Percentiles rank a stretch among this genome's conserved stretches.
These are phyloP conservation scores for Prietella phreatophila DNA, from an alignment of 2,113 vertebrate genomes.

Conservation along the genomic window DNA sequence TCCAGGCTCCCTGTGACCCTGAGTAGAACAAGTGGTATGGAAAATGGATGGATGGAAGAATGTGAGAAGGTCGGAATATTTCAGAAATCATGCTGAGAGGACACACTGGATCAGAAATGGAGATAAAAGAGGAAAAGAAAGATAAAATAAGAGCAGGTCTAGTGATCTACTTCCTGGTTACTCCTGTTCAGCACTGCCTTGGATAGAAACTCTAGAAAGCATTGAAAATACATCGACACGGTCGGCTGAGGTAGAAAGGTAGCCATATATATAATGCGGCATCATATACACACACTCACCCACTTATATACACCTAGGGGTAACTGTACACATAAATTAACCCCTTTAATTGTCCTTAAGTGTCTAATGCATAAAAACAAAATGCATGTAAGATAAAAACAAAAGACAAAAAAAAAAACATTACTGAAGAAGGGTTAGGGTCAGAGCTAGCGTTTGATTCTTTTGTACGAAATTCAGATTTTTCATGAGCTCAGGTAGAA, in stretches of 20 bases:
- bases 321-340: not conserved
- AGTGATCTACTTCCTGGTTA: not conserved
- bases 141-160: not conserved
- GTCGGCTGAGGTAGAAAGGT: not conserved
- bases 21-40: too few relatives aligned
- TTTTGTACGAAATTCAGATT: not conserved
- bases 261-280: not conserved
- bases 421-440: not conserved
- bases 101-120: not conserved
- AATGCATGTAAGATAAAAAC: too few relatives aligned
- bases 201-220: not conserved
- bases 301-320: not conserved
- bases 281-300: not conserved
- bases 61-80: not conserved
- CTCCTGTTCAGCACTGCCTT: not conserved
- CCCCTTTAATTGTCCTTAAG: not conserved
- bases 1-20: too few relatives aligned
- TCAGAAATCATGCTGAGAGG: not conserved
- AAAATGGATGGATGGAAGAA: too few relatives aligned
- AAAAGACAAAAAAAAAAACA: not conserved
- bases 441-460: not conserved
- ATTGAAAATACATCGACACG: not conserved
- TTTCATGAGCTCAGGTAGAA: not conserved
- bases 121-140: not conserved
- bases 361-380: not conserved